Base-by-base conservation (phyloP, 2,888 invertebrate species). In the Rotaria socialis region DNA sequence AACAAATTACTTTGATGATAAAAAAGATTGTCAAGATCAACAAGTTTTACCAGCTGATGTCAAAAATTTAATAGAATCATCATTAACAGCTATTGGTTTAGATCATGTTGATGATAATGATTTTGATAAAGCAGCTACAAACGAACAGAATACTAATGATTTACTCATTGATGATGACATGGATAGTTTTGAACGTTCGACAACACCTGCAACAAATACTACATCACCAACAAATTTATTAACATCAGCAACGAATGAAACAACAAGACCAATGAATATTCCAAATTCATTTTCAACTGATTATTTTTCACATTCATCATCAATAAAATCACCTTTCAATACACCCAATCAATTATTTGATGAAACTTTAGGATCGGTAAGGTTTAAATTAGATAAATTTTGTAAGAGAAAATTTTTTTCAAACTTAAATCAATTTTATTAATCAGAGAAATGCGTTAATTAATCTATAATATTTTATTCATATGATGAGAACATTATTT, bases 271-370 rank as follows among this genome's bases (percentile, higher is more conserved):
- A 47, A 16, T 80, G n/a, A 80, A 80, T 80, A 80, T 80, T n/a
- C 80, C 80, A 80, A 41, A 47, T 80, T 80, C 80, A 47, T 80
- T 47, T 80, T 24, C 43, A 80, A 10, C 22, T 47, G 80, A 47
- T 24, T 41, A 80, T 80, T 80, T 80, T 47, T 80, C 80, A 80
- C 80, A 80, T 14, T 80, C 80, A n/a, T 47, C 80, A 80, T 80
- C 80, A 47, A 11, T 19, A 2, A 80, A 80, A 80, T 80, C 80
- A 47, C 80, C 80, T n/a, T 80, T 80, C 19, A n/a, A 80, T 80
- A 14, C 80, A 80, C 43, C 43, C 0, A 24, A 47, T 47, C 80
- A 80, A 80, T 14, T 47, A 47, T 47, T 47, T 11, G 80, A 80
- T 10, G 47, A n/a, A 80, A 47, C 80, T 47, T 47, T 80, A 80